phyloP scores from a whole-genome alignment of 2,113 vertebrate species.

The Nestor notabilis region DNA sequence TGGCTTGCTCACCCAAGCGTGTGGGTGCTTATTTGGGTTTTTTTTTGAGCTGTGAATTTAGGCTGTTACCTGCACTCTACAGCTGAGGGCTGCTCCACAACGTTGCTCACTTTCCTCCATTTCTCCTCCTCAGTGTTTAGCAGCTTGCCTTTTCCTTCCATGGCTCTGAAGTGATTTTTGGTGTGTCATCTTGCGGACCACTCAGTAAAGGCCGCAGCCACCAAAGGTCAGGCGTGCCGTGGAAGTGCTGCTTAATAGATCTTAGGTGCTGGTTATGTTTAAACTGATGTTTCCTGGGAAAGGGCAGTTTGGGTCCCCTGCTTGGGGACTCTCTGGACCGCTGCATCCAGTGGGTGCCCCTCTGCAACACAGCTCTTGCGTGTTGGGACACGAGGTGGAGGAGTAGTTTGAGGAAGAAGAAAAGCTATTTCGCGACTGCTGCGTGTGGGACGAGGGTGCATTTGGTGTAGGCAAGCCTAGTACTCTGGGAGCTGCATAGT shows the following conservation, averaged over 20 bases:
- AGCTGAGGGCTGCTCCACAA: neutral
- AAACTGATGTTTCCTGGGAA: neutral
- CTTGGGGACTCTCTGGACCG: fast-evolving
- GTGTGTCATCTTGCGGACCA: neutral
- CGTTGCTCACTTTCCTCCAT: fast-evolving
- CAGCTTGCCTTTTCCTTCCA: neutral
- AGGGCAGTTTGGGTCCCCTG: neutral
- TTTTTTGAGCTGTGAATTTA: neutral
- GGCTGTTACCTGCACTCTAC: neutral
- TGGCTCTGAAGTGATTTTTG: neutral
- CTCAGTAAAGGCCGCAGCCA: neutral
- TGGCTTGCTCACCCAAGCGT: neutral
- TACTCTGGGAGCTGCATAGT: neutral
- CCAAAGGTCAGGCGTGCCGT: neutral
- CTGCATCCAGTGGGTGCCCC: neutral
- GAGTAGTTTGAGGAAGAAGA: neutral
- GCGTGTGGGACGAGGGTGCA: fast-evolving
- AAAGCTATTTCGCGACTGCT: neutral
- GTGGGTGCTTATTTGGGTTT: fast-evolving
- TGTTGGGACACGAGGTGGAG: neutral
- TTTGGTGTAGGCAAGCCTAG: no score
- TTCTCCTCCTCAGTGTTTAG: neutral
- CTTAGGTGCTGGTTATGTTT: neutral
- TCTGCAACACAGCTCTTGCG: neutral
- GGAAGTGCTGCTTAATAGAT: neutral